A percentile compares a stretch with the other conserved stretches of the same genome.
These are phyloP conservation scores for Eidolon dupreanum DNA, from an alignment of 2,797 vertebrate genomes.

Conservation along the genomic window DNA sequence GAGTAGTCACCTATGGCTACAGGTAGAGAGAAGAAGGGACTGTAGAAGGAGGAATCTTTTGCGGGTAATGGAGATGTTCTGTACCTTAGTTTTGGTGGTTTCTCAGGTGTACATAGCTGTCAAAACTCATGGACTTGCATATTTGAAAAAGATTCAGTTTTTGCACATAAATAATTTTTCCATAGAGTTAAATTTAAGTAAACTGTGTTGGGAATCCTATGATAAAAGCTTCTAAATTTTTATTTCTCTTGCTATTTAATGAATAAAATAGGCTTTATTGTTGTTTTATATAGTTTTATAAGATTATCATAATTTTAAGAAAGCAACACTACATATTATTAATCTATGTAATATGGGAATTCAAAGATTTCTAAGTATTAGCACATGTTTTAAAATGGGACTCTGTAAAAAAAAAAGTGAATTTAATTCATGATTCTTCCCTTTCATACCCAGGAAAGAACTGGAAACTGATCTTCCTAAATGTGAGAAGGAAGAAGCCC, in stretches of 20 bases:
- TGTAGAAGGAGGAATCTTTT: not conserved
- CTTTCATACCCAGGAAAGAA: not conserved
- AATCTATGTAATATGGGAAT: not conserved
- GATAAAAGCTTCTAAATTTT: not conserved
- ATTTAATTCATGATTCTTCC: not conserved
- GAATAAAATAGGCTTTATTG: not conserved
- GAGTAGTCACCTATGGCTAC: not conserved
- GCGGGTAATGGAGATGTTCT: not conserved
- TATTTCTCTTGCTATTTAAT: not conserved
- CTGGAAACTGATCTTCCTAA: not conserved
- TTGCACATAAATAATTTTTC: not conserved
- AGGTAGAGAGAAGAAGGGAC: accelerated
- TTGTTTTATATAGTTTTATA: not conserved
- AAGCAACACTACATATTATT: not conserved
- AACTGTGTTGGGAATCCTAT: not conserved
- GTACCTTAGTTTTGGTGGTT: not conserved
- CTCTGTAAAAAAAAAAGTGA: not conserved
- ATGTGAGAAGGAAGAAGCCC: not conserved
- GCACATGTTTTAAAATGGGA: not conserved
- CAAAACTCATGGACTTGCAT: not conserved
- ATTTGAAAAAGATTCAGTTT: not conserved
- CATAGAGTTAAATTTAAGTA: not conserved
- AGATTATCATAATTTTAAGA: not conserved
- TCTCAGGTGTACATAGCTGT: not conserved
- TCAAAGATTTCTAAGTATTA: not conserved